Conservation (phyloP, 1,140 invertebrate species). For the Panonychus citri region DNA sequence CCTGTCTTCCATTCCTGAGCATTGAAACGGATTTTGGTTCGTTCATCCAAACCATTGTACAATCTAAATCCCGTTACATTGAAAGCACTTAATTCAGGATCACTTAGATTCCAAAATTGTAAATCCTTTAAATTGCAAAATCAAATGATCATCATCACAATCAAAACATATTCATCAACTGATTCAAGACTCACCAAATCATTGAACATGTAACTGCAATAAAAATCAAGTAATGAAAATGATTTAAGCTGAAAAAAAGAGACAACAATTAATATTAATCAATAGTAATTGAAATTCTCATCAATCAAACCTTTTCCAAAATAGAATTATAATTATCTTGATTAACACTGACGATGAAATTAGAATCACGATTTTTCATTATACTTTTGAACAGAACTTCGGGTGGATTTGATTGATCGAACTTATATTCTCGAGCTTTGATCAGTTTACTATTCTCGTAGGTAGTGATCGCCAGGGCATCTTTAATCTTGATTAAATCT, state of each 20-base stretch:
- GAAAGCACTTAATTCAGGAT: not conserved
- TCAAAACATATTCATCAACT: too few relatives aligned
- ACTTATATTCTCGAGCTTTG: too few relatives aligned
- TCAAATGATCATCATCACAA: too few relatives aligned
- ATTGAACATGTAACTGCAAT: not conserved
- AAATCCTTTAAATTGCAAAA: not conserved
- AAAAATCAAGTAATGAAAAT: not conserved
- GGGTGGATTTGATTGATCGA: too few relatives aligned
- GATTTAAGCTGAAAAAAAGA: not conserved
- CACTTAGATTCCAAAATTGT: not conserved
- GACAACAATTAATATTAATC: too few relatives aligned
- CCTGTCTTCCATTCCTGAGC: too few relatives aligned
- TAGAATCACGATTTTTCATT: not conserved
- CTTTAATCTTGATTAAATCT: not conserved
- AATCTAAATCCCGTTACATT: not conserved
- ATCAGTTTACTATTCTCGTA: not conserved
- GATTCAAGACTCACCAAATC: not conserved
- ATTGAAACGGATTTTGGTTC: not conserved
- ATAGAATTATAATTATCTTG: not conserved
- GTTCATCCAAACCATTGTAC: not conserved
- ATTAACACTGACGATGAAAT: not conserved
- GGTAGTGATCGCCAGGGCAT: not conserved
- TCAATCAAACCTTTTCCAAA: not conserved
- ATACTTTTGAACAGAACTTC: not conserved
- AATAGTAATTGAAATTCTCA: not conserved